Conservation (phyloP, 2,113 vertebrate genomes). For the Salminus brasiliensis region DNA sequence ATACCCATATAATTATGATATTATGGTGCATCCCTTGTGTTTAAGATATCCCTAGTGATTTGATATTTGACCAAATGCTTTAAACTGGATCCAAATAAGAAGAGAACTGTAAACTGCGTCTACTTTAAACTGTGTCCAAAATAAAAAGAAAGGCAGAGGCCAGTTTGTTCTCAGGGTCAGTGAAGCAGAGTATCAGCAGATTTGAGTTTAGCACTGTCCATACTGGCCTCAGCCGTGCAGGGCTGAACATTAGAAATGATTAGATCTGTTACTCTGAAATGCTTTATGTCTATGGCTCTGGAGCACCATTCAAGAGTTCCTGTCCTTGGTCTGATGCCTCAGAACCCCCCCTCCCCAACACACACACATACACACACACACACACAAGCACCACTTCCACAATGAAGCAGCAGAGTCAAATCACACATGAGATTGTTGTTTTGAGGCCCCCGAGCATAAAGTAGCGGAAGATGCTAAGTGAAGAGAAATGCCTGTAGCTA, state of each 20-base stretch:
- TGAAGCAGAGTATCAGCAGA: not conserved
- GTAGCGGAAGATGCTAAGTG: conserved; percentile 21
- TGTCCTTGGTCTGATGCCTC: not conserved
- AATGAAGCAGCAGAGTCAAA: conserved; percentile 16
- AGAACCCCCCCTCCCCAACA: not conserved
- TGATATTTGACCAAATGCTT: too few species aligned
- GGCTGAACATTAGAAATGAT: not conserved
- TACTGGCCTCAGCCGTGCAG: not conserved
- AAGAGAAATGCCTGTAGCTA: conserved; percentile 35
- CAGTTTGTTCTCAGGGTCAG: not conserved
- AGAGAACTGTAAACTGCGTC: too few species aligned
- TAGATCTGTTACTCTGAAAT: not conserved
- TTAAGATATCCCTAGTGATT: too few species aligned
- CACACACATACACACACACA: conserved; percentile 13
- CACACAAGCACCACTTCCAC: not conserved
- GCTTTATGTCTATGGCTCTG: conserved; percentile 7
- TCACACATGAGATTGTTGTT: conserved; percentile 36
- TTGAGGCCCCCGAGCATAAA: conserved; percentile 33
- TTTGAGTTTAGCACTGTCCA: not conserved
- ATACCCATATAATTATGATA: too few species aligned
- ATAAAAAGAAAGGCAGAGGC: too few species aligned
- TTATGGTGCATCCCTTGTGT: too few species aligned
- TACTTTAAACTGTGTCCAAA: not conserved
- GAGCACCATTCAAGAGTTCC: not conserved
- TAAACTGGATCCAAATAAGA: too few species aligned